phyloP scores from a whole-genome alignment of 2,888 invertebrate species.

The Herminia tarsipennalis region DNA sequence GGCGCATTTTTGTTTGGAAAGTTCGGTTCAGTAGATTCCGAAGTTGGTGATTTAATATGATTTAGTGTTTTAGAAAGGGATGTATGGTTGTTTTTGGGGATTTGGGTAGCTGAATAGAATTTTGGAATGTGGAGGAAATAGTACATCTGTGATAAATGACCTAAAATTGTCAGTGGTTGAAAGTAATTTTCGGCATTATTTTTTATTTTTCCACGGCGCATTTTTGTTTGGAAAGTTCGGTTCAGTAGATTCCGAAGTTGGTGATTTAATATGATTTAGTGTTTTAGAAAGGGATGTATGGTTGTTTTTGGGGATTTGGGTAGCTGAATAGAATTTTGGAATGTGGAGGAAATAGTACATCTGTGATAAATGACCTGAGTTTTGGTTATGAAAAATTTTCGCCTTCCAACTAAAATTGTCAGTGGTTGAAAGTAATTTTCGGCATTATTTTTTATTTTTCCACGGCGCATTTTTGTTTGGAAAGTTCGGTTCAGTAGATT shows the following conservation, averaged over 20 bases:
- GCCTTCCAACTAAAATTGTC: slow-evolving; percentile 46
- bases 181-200: slow-evolving; percentile 49
- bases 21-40: neutral
- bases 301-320: neutral
- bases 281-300: neutral
- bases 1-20: slow-evolving; percentile 13
- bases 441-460: slow-evolving; percentile 38
- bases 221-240: slow-evolving; percentile 15
- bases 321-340: neutral
- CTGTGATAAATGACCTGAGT: too few species aligned
- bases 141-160: too few species aligned
- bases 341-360: too few species aligned
- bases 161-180: slow-evolving; percentile 50
- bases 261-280: neutral
- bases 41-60: neutral
- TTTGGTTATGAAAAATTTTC: slow-evolving; percentile 57
- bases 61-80: too few species aligned
- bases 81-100: neutral
- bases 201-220: slow-evolving; percentile 5
- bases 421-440: slow-evolving; percentile 47
- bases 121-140: too few species aligned
- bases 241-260: neutral
- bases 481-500: neutral
- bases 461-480: slow-evolving; percentile 12
- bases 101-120: neutral